Evolutionary conservation across 2,797 vertebrate species (phyloP), one percentile per base, ranked within the genome.

Genomic region (Clarias laeviceps): DNA sequence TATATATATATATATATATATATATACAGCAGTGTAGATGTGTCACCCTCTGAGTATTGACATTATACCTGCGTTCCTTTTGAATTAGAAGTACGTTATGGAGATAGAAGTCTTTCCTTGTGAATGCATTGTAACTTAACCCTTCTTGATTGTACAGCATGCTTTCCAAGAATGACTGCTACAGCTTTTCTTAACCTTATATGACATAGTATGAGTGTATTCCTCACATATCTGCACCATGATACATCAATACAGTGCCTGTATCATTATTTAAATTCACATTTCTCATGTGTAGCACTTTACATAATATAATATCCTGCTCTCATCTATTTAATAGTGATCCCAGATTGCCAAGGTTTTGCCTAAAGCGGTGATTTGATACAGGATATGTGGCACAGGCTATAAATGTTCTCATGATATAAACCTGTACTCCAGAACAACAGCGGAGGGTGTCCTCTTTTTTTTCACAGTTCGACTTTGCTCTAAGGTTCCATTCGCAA

Each of bases 401-500:
- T 74, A 74, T 27, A 32, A 56, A 74, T 11, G 27, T 56, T 20
- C n/a, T 56, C 54, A 56, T 74, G 45, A 18, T 56, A 27, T 29
- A 56, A 74, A 74, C 54, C 69, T 69, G 74, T 50, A 79, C 66
- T 17, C 34, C 32, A 84, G 61, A 76, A 68, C 32, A 62, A 45
- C 54, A 22, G 32, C 27, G 27, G 15, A n/a, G 14, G 37, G 37
- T 27, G 32, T 57, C 56, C 14, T 66, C 18, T 54, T 34, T 78
- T 77, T 20, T 62, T 79, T 82, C 45, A 40, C 7, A 27, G 62
- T 32, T 69, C 64, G 29, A 78, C 20, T 50, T 57, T 24, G 15
- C 7, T 80, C 62, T 45, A 37, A 85, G 34, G 68, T 72, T 80
- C 66, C 77, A 73, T 85, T 59, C 80, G 84, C 40, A 85, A 64